Conservation (phyloP, 1,140 invertebrate species). For the Glossosoma conforme region DNA sequence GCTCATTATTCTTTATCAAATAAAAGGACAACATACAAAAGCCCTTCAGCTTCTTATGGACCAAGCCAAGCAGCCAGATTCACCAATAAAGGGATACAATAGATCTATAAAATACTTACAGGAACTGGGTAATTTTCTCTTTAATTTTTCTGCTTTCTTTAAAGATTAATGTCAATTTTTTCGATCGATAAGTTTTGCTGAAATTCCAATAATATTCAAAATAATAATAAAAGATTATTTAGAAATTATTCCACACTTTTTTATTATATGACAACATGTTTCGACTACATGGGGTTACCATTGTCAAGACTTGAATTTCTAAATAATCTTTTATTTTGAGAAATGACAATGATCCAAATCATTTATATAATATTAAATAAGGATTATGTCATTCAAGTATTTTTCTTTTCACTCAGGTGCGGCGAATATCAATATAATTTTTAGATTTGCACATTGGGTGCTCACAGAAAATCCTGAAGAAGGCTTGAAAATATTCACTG, state of each 20-base stretch:
- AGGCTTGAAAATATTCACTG: conserved; percentile 91
- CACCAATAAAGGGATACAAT: conserved; percentile 73
- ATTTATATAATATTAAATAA: neutral
- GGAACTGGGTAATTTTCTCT: conserved; percentile 76
- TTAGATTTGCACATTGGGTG: conserved; percentile 94
- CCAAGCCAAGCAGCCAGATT: conserved; percentile 72
- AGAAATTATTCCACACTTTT: too few relatives aligned
- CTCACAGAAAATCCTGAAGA: conserved; percentile 80
- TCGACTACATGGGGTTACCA: too few relatives aligned
- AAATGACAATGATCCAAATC: neutral
- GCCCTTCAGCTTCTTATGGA: conserved; percentile 84
- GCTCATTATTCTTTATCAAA: conserved; percentile 93
- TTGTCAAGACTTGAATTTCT: neutral
- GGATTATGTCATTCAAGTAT: neutral
- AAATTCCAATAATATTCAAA: too few relatives aligned
- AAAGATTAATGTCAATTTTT: too few relatives aligned
- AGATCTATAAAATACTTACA: conserved; percentile 90
- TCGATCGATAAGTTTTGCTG: too few relatives aligned
- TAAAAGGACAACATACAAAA: conserved; percentile 86
- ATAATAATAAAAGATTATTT: too few relatives aligned
- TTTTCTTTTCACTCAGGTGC: conserved; percentile 50
- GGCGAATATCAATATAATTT: conserved; percentile 85
- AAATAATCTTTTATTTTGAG: neutral
- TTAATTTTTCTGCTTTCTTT: too few relatives aligned
- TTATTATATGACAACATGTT: too few relatives aligned